Evolutionary conservation across 2,797 vertebrate species (phyloP), one percentile per base, ranked within the genome.

Genomic region (Enteromius radiatus): DNA sequence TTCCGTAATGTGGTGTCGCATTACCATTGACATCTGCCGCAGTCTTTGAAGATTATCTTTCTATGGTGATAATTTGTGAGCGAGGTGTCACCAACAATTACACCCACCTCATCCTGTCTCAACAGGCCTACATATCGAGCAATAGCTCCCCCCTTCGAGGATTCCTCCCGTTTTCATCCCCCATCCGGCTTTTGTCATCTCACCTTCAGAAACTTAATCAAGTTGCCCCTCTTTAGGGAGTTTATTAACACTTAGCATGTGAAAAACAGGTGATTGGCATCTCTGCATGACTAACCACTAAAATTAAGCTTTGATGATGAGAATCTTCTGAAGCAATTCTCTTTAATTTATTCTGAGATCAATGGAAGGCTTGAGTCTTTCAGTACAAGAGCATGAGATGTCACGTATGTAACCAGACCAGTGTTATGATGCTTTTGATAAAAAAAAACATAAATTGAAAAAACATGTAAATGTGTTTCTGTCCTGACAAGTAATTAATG

Each of bases 1-100:
- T 76, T 17, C 69, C 17, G 45, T 85, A 82, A 87, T 76, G 79
- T 69, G 76, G 76, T 79, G 49, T 61, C 70, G 59, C 86, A 86
- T 94, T 96, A 94, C 95, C 93, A 93, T 93, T 95, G 94, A 95
- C 76, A 91, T 91, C 90, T 92, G 93, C 92, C 91, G 87, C 93
- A 95, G 95, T 95, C 94, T 94, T 92, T 91, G 90, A 91, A 95
- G 93, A 95, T 95, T 94, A 93, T 94, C 93, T 95, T 93, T 92
- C 85, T 90, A 89, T 81, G 90, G 90, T 90, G 92, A 92, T 93
- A 94, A 95, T 95, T 95, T 96, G 94, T 90, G 91, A 89, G 91
- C 90, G 90, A 92, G 92, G 91, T 91, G 92, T 94, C 91, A 91
- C 83, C 90, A 92, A 92, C 93, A 95, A 92, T 92, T 94, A 94